Evolutionary conservation across 1,140 invertebrate species (phyloP), one percentile per base, ranked within the genome.

Genomic region (Drosophila kurseongensis): DNA sequence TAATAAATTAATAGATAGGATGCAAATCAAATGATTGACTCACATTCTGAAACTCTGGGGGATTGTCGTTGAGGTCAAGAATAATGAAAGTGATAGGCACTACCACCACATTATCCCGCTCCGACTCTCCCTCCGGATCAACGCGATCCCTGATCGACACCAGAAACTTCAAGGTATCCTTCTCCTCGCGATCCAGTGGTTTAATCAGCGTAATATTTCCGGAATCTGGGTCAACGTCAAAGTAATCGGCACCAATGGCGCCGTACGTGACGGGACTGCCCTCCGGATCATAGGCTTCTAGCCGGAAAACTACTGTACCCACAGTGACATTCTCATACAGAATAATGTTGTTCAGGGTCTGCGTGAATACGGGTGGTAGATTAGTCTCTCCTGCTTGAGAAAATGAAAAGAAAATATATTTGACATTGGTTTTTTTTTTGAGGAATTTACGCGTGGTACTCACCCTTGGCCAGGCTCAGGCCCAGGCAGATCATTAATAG

Each of bases 11-110:
- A 41, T 23, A n/a, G n/a, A 29, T 14, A 27, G 9, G 9, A 32
- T 40, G 9, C 32, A 16, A 41, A 18, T 23, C 0, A 16, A 32
- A 10, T 5, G 35, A 0, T 36, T 23, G 16, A 40, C 73, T 78
- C 92, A 96, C 96, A 93, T 96, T 95, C 93, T 95, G 94, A 92
- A 98, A 98, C 60, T 94, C 94, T 5, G 97, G 97, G 29, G 96
- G 93, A 93, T 98, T 98, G 82, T 98, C 97, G 91, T 98, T 98
- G 78, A 97, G 96, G 90, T 98, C 97, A 5, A 96, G 92, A 38
- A 98, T 95, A 23, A 98, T 97, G 44, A 98, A 95, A 47, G 95
- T 96, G 16, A 97, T 95, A 6, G 96, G 95, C 18, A 97, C 95
- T 66, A 95, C 93, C 5, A 97, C 95, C 60, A 97, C 92, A 92